Conservation (phyloP, 2,113 vertebrate species). For the Jaculus jaculus region DNA sequence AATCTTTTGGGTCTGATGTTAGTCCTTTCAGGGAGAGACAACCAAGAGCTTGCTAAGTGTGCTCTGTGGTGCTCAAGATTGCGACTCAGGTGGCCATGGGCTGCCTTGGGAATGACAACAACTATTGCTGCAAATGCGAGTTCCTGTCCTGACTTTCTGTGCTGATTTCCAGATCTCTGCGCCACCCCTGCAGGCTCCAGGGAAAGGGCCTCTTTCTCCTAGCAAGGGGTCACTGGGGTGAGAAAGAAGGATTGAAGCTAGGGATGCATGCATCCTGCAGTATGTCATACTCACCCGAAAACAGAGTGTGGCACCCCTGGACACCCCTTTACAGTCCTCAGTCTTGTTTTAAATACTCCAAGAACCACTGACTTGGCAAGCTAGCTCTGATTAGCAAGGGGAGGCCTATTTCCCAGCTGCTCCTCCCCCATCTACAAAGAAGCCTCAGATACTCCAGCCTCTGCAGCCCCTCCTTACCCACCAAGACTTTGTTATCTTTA, state of each 20-base stretch:
- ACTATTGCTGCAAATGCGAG: not conserved
- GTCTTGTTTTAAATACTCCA: not conserved
- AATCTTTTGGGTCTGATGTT: not conserved
- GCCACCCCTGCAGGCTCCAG: not conserved
- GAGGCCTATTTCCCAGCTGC: constrained; percentile 50
- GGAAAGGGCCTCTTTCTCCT: not conserved
- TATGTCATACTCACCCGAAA: constrained; percentile 34
- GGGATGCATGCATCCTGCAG: not conserved
- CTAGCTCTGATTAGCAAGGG: not conserved
- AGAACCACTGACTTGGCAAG: constrained; percentile 3
- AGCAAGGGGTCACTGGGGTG: not conserved
- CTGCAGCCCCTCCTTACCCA: not conserved
- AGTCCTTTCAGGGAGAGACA: not conserved
- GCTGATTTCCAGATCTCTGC: not conserved
- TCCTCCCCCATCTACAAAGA: constrained; percentile 9
- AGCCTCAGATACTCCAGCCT: not conserved
- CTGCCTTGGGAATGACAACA: not conserved
- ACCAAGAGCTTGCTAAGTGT: not conserved
- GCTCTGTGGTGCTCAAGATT: not conserved
- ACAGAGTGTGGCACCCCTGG: not conserved
- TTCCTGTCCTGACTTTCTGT: not conserved
- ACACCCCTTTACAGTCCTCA: not conserved
- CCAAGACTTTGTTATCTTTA: not conserved
- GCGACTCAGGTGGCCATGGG: not conserved
- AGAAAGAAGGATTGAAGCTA: not conserved